Base-by-base conservation (phyloP, 2,888 invertebrate species). In the Choreutis nemorana region DNA sequence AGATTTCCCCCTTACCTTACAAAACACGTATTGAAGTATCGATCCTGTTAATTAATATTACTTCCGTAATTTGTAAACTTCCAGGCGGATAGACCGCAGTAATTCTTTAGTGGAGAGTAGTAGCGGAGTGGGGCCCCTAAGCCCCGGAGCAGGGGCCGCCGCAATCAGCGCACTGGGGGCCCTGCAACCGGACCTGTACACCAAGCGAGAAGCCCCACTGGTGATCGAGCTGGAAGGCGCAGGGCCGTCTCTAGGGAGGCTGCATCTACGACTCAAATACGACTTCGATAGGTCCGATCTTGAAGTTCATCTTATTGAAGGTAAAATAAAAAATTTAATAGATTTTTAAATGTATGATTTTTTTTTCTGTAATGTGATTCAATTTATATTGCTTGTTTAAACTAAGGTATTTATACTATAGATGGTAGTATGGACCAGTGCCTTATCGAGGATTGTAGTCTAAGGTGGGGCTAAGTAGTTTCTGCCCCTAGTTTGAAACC, bases 261-360 rank as follows among this genome's bases (percentile, higher is more conserved):
- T 95, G 39, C 94, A 94, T 55, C 82, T 94, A 44, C 82, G 92
- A 30, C 78, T 94, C 32, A 91, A 89, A 50, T 95, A 94, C 54
- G 94, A 94, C 70, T 93, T 93, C 53, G 90, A 94, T 60, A 83
- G 91, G 39, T 94, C 93, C 9, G 94, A 95, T 63, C 81, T 95
- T 42, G 88, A 92, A 41, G 89, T 94, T n/a, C 93, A 94, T 71
- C 80, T 94, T 41, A 94, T 94, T 65, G 94, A 94, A 86, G 91
- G 91, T 91, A 45, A 18, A 35, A 2, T 15, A 2, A n/a, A 14
- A 3, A 21, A 4, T 7, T 21, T 21, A 4, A 21, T n/a, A 23
- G 23, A 4, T 23, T n/a, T n/a, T n/a, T n/a, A n/a, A n/a, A n/a
- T n/a, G n/a, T n/a, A n/a, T n/a, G n/a, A n/a, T n/a, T n/a, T 20